Evolutionary conservation across 2,797 vertebrate species (phyloP).

Genomic region (Sylvilagus floridanus): DNA sequence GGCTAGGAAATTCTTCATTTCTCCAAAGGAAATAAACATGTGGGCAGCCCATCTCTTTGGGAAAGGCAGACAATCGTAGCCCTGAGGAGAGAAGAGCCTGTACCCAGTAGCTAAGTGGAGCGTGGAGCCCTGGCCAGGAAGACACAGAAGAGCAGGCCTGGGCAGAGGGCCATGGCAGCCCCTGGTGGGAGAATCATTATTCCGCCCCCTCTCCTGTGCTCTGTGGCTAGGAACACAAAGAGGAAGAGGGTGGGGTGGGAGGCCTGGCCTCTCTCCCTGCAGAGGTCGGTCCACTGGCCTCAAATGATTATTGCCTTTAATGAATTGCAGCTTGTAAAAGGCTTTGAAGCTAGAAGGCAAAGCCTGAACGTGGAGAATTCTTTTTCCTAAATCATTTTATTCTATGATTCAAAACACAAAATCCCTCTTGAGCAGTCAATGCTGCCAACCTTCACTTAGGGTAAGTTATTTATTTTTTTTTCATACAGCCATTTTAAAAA

Average conservation of each 20-base stretch:
- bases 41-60: constrained; percentile 45
- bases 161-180: constrained; percentile 62
- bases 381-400: constrained; percentile 77
- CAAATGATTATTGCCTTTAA: constrained; percentile 78
- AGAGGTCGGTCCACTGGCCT: constrained; percentile 68
- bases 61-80: constrained; percentile 65
- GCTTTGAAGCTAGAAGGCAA: constrained; percentile 79
- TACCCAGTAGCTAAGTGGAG: constrained; percentile 73
- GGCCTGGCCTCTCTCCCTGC: constrained; percentile 69
- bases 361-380: constrained; percentile 53
- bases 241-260: constrained; percentile 71
- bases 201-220: background rate
- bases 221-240: constrained; percentile 74
- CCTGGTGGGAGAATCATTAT: constrained; percentile 42
- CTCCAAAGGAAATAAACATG: constrained; percentile 64
- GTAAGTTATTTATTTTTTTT: background rate
- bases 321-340: constrained; percentile 83
- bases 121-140: constrained; percentile 72
- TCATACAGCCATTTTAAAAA: background rate
- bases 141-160: constrained; percentile 33
- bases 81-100: constrained; percentile 59
- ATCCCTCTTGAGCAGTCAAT: constrained; percentile 56
- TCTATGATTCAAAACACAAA: constrained; percentile 68
- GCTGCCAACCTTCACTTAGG: constrained; percentile 43
- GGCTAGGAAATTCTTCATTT: constrained; percentile 78